Conservation (phyloP, 2,113 vertebrate species). For the Hoplias malabaricus region DNA sequence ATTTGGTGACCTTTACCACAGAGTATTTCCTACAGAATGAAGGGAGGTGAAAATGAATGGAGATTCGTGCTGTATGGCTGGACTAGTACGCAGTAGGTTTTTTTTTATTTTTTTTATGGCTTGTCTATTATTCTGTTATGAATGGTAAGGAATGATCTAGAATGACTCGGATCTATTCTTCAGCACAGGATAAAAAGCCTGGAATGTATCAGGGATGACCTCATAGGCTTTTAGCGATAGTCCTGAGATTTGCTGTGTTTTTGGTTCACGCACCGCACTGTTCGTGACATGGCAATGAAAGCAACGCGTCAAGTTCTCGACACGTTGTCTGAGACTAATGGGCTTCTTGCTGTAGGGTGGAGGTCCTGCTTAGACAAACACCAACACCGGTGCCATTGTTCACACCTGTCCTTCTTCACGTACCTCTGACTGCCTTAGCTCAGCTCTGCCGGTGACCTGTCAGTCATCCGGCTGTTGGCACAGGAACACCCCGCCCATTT, state of each 20-base stretch:
- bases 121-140: constrained; percentile 3
- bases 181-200: background rate
- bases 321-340: background rate
- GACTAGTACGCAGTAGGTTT: too few species aligned
- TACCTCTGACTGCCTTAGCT: constrained; percentile 16
- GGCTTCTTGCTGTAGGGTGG: constrained; percentile 11
- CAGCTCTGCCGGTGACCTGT: background rate
- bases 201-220: constrained; percentile 25
- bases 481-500: background rate
- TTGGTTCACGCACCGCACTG: constrained; percentile 1
- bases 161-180: constrained; percentile 20
- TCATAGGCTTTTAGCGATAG: constrained; percentile 24
- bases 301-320: background rate
- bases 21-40: background rate
- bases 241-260: constrained; percentile 22
- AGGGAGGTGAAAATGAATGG: background rate
- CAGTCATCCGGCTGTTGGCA: constrained; percentile 26
- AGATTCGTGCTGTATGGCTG: background rate
- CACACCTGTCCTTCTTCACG: background rate
- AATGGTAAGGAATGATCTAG: background rate
- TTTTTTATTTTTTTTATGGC: background rate
- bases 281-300: constrained; percentile 13
- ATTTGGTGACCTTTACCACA: too few species aligned
- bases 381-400: constrained; percentile 1
- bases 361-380: constrained; percentile 29